Conservation (phyloP, 2,113 vertebrate species). For the Oenanthe melanoleuca region DNA sequence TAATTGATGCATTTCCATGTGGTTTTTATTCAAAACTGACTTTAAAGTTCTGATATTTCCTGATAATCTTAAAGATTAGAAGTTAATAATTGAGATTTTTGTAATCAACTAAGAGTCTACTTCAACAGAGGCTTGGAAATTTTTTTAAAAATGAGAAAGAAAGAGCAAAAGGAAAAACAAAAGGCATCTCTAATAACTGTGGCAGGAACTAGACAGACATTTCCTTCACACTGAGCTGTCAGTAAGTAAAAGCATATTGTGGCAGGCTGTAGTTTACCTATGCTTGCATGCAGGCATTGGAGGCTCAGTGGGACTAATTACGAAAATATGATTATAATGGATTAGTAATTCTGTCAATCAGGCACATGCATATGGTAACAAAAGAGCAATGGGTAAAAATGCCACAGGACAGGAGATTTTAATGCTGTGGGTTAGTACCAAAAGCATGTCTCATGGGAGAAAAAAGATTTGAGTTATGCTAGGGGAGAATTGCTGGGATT, state of each 20-base stretch:
- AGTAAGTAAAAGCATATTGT: constrained; percentile 64
- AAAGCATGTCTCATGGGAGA: background rate
- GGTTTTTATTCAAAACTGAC: constrained; percentile 66
- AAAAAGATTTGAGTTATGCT: background rate
- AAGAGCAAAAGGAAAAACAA: constrained; percentile 3
- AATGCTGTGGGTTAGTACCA: constrained; percentile 38
- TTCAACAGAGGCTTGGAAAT: background rate
- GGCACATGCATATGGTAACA: constrained; percentile 64
- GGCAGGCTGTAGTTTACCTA: constrained; percentile 72
- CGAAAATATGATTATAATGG: constrained; percentile 78
- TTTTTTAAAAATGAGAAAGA: background rate
- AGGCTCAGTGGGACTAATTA: constrained; percentile 80
- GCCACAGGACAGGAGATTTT: constrained; percentile 69
- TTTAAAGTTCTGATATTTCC: constrained; percentile 50
- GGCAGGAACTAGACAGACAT: constrained; percentile 50
- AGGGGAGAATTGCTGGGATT: background rate
- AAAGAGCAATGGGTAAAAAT: constrained; percentile 66
- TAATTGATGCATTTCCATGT: constrained; percentile 52
- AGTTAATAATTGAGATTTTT: constrained; percentile 37
- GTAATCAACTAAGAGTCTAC: constrained; percentile 22
- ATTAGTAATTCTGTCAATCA: constrained; percentile 83
- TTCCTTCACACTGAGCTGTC: constrained; percentile 71
- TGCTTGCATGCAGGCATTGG: constrained; percentile 46
- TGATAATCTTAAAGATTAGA: constrained; percentile 11
- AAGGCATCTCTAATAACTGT: constrained; percentile 43